These are phyloP conservation scores for Arion vulgaris DNA, from an alignment of 1,140 invertebrate genomes.

Conservation along the genomic window DNA sequence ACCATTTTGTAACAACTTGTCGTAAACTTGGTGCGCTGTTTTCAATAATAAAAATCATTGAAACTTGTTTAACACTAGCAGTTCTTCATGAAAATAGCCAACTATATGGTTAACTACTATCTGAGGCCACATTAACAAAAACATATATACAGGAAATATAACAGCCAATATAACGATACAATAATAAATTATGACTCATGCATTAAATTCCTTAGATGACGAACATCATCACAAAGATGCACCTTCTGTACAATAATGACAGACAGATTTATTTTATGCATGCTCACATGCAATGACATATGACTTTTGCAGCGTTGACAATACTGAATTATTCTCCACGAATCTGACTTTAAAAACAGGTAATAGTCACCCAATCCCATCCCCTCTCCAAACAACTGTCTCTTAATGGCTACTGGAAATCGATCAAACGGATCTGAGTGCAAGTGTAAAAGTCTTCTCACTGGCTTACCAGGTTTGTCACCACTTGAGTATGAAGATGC, in stretches of 20 bases:
- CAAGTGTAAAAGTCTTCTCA: constrained; percentile 32
- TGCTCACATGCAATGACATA: not conserved
- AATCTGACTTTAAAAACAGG: not conserved
- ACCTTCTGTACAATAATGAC: not conserved
- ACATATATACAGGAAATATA: no score
- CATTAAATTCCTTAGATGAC: no score
- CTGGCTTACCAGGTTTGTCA: constrained; percentile 36
- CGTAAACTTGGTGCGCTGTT: no score
- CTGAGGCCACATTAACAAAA: no score
- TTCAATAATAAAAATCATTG: no score
- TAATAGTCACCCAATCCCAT: constrained; percentile 34
- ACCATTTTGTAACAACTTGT: no score
- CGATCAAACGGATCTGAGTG: constrained; percentile 32
- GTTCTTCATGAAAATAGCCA: no score
- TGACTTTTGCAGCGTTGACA: not conserved
- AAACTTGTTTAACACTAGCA: no score
- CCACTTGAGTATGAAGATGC: constrained; percentile 33
- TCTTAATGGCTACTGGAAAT: constrained; percentile 19
- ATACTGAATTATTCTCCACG: constrained; percentile 3
- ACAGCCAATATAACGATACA: no score
- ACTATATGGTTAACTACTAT: no score
- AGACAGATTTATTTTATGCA: not conserved
- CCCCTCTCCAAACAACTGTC: constrained; percentile 33
- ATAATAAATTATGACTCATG: no score
- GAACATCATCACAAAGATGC: not conserved